A percentile compares a stretch with the other conserved stretches of the same genome.
phyloP scores from a whole-genome alignment of 2,888 invertebrate genomes.

The Cantharis nigra region DNA sequence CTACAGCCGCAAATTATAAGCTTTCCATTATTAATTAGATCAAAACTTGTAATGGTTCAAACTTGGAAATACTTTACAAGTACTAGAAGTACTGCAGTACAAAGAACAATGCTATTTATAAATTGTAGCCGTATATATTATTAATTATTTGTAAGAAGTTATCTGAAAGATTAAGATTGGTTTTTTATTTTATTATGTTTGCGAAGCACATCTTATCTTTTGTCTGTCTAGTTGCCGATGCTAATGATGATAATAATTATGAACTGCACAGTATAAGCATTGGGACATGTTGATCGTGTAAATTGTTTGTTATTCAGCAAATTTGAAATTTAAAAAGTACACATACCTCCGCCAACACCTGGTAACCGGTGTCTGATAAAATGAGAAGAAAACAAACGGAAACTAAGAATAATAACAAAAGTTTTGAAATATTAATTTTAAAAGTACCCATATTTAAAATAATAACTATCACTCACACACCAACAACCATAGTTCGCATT shows the following conservation, averaged over 20 bases:
- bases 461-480: constrained; percentile 30
- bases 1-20: constrained; percentile 24
- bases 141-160: constrained; percentile 9
- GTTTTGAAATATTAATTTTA: constrained; percentile 34
- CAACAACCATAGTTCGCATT: constrained; percentile 28
- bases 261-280: neutral
- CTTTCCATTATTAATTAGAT: constrained; percentile 29
- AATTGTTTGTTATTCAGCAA: neutral
- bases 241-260: neutral
- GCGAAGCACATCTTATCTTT: constrained; percentile 5
- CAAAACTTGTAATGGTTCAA: constrained; percentile 23
- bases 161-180: constrained; percentile 5
- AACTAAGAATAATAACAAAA: constrained; percentile 35
- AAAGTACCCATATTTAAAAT: constrained; percentile 35
- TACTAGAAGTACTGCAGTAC: constrained; percentile 11
- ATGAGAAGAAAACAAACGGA: constrained; percentile 30
- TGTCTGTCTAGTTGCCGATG: neutral
- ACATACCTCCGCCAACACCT: constrained; percentile 37
- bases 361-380: constrained; percentile 32
- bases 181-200: constrained; percentile 1
- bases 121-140: constrained; percentile 6
- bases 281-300: neutral
- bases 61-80: constrained; percentile 27
- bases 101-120: constrained; percentile 23
- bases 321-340: constrained; percentile 17